phyloP scores from a whole-genome alignment of 2,888 invertebrate species.

The Stenurella melanura region DNA sequence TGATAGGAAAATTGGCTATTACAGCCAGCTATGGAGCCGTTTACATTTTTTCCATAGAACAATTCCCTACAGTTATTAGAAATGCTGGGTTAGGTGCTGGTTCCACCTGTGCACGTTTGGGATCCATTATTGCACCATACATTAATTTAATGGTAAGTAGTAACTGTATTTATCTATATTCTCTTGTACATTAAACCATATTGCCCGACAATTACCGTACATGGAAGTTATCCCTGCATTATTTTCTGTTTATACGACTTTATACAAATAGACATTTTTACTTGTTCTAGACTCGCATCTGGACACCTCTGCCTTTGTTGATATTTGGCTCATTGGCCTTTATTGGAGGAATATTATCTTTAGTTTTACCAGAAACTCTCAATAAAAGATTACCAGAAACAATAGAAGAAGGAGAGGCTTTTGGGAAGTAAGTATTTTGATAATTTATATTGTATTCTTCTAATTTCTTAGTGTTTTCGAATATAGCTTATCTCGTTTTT shows the following conservation, averaged over 20 bases:
- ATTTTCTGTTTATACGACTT: too few species aligned
- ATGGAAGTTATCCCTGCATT: too few species aligned
- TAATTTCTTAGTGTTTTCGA: too few species aligned
- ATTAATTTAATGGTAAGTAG: conserved; percentile 76
- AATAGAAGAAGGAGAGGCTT: conserved; percentile 79
- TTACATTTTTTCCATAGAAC: conserved; percentile 84
- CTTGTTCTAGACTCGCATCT: conserved; percentile 74
- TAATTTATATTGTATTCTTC: not conserved
- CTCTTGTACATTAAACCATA: too few species aligned
- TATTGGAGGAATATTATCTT: conserved; percentile 76
- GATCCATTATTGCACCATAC: conserved; percentile 79
- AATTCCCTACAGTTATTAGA: conserved; percentile 84
- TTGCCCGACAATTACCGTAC: too few species aligned
- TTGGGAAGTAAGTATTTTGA: conserved; percentile 75
- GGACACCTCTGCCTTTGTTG: conserved; percentile 77
- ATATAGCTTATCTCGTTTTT: too few species aligned
- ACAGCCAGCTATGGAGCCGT: conserved; percentile 84
- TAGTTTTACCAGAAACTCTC: conserved; percentile 80
- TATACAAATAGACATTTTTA: not conserved
- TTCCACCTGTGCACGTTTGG: conserved; percentile 79
- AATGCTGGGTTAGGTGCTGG: conserved; percentile 80
- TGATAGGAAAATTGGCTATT: conserved; percentile 84
- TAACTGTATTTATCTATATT: not conserved
- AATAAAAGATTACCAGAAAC: conserved; percentile 80
- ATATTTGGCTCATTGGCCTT: conserved; percentile 77